Conservation (phyloP, 1,140 invertebrate genomes). For the Scaptomyza pallida region DNA sequence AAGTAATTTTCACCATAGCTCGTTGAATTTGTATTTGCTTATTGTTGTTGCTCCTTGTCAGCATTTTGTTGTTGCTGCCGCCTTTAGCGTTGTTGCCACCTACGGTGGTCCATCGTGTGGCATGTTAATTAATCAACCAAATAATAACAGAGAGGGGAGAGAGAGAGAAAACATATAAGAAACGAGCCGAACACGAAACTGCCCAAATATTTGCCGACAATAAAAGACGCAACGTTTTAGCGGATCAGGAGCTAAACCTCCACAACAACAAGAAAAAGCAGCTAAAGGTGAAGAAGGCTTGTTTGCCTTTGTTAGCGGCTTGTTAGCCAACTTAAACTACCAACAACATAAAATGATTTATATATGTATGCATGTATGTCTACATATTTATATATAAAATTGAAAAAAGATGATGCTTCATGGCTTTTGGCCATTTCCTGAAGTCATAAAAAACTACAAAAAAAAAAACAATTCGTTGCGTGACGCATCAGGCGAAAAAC, state of each 20-base stretch:
- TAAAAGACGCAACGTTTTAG: slow-evolving; percentile 61
- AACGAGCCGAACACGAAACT: slow-evolving; percentile 45
- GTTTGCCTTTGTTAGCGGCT: slow-evolving; percentile 72
- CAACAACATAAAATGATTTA: slow-evolving; percentile 36
- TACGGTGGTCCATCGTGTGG: slow-evolving; percentile 67
- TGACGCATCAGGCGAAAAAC: slow-evolving; percentile 65
- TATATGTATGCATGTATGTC: slow-evolving; percentile 11
- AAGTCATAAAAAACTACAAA: slow-evolving; percentile 59
- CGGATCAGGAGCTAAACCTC: slow-evolving; percentile 54
- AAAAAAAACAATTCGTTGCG: slow-evolving; percentile 58
- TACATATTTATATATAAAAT: slow-evolving; percentile 44
- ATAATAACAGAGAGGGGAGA: slow-evolving; percentile 56
- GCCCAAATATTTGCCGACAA: slow-evolving; percentile 70
- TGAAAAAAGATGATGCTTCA: slow-evolving; percentile 62
- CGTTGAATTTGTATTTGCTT: slow-evolving; percentile 10
- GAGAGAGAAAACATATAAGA: slow-evolving; percentile 25
- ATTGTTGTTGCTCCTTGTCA: slow-evolving; percentile 44
- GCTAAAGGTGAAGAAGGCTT: slow-evolving; percentile 32
- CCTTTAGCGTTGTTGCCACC: slow-evolving; percentile 36
- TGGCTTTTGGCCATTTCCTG: slow-evolving; percentile 76
- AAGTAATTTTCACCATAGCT: neutral
- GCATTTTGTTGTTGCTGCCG: slow-evolving; percentile 32
- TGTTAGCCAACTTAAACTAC: slow-evolving; percentile 61
- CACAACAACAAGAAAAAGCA: too few relatives aligned
- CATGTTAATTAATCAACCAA: slow-evolving; percentile 79